Base-by-base conservation (phyloP, 2,113 vertebrate genomes). In the Phalacrocorax pelagicus region DNA sequence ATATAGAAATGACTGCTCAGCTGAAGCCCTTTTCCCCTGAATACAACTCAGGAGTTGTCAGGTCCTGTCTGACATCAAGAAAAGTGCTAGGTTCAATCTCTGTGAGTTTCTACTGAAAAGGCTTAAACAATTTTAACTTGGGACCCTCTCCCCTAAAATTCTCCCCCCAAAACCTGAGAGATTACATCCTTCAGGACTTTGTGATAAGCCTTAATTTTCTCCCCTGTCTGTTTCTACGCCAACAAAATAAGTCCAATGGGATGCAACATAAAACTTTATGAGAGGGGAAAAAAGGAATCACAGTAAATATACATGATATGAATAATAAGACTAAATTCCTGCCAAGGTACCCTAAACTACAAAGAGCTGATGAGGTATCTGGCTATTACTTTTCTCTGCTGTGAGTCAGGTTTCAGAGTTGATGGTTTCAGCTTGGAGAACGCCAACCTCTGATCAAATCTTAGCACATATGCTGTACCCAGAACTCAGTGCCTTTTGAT, bases 401-500 rank as follows among this genome's bases (percentile, higher is more conserved):
- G 8, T 66, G 38, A 73, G 38, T 81, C 29, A 75, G 12, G 2
- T 38, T 88, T 81, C 32, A 70, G 72, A 65, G 38, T 32, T 92
- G 54, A 71, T 89, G 57, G 18, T 63, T 92, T 94, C 55, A 67
- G 5, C 36, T 36, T 84, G 55, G 46, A 84, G 77, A 89, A 36
- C 32, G 55, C 26, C 47, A 84, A 2, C 10, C 29, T 91, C 86
- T 84, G 14, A 86, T 44, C 14, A 81, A 86, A 74, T 67, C 38
- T 67, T 51, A 67, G 47, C 0, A 1, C 44, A 65, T 34, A 51
- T 30, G 22, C 15, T 1, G 3, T 75, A 75, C 22, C 54, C 67
- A 61, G 67, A 86, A 34, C 32, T 12, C 52, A 23, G 27, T 19
- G 47, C 58, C 80, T 96, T 97, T 95, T 95, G 85, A 83, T 88